These are phyloP conservation scores for Fistularia tabacaria DNA, from an alignment of 2,797 vertebrate genomes.

Conservation along the genomic window DNA sequence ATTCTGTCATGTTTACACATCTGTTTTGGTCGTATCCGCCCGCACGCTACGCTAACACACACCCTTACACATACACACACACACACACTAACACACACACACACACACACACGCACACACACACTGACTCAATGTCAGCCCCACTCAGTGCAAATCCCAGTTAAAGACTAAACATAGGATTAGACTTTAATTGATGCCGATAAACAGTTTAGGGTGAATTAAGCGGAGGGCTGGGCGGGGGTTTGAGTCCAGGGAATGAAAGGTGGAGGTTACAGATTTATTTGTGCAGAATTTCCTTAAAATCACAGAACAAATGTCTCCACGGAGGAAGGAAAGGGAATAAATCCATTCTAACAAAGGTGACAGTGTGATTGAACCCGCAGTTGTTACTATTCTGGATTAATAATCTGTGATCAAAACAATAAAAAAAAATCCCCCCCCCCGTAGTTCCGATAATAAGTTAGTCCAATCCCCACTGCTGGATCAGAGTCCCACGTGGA, in stretches of 20 bases:
- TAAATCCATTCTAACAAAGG: no score
- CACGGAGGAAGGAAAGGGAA: neutral
- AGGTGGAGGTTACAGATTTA: neutral
- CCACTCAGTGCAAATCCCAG: no score
- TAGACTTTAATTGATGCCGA: slow-evolving; percentile 26
- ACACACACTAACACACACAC: no score
- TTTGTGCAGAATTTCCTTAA: neutral
- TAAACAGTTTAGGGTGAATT: slow-evolving; percentile 33
- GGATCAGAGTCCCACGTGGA: no score
- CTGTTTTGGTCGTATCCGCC: neutral
- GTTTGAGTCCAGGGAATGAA: slow-evolving; percentile 1
- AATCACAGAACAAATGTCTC: slow-evolving; percentile 28
- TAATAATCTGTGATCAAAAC: no score
- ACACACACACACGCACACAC: no score
- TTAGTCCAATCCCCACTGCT: no score
- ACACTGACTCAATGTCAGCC: neutral
- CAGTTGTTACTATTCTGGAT: no score
- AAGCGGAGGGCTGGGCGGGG: slow-evolving; percentile 10
- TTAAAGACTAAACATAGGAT: slow-evolving; percentile 8
- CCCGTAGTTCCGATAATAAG: no score
- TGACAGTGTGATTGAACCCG: no score
- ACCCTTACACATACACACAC: neutral
- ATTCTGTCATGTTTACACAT: no score
- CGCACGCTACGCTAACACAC: neutral
- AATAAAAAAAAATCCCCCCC: no score